Percentiles rank a stretch among this genome's conserved stretches.
phyloP scores from a whole-genome alignment of 2,113 vertebrate genomes.

The Mus spicilegus region DNA sequence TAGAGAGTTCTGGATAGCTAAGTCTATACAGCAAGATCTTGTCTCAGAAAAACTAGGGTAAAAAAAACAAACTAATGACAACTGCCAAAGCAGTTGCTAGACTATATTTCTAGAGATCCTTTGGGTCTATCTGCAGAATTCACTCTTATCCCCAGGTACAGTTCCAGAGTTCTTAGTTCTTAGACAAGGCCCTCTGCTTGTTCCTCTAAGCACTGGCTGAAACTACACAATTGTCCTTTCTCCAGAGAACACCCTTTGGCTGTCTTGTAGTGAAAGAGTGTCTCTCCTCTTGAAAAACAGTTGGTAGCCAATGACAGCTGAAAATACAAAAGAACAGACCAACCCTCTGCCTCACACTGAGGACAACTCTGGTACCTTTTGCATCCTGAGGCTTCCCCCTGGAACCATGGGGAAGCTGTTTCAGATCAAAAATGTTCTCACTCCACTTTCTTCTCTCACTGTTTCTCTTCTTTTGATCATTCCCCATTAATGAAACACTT shows the following conservation, averaged over 20 bases:
- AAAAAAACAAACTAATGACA: background rate
- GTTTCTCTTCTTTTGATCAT: background rate
- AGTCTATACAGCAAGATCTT: background rate
- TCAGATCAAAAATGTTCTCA: background rate
- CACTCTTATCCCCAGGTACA: background rate
- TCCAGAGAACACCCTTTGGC: background rate
- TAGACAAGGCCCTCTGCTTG: background rate
- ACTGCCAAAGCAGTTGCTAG: background rate
- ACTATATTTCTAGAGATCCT: constrained; percentile 12
- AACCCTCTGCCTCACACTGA: background rate
- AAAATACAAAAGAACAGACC: background rate
- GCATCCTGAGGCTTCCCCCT: background rate
- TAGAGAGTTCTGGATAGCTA: background rate
- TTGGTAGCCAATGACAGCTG: background rate
- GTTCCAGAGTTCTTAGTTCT: background rate
- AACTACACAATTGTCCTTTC: background rate
- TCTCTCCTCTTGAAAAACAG: background rate
- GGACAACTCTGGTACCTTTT: background rate
- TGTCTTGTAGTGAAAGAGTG: background rate
- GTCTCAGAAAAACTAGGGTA: background rate
- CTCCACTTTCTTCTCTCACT: background rate
- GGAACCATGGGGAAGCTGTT: background rate
- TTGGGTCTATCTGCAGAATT: background rate
- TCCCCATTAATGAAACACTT: background rate
- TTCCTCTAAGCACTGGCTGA: background rate